Evolutionary conservation across 2,888 invertebrate species (phyloP).

Genomic region (Agrotis segetum): DNA sequence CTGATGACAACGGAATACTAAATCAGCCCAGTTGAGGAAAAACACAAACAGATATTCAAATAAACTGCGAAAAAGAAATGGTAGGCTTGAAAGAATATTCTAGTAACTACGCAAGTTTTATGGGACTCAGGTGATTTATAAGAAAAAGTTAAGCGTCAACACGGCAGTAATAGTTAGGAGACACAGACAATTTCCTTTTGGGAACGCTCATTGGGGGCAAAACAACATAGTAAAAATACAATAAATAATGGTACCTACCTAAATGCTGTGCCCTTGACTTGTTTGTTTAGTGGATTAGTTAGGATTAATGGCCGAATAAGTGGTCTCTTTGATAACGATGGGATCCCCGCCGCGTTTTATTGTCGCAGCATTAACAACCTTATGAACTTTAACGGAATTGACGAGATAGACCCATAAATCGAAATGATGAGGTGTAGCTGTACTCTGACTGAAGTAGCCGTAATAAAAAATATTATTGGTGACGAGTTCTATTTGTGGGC

Average conservation of each 20-base stretch:
- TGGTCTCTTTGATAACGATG: constrained; percentile 22
- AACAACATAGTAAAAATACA: background rate
- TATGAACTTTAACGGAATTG: too few relatives aligned
- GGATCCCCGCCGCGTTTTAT: background rate
- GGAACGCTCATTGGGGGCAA: constrained; percentile 1
- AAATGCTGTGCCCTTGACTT: constrained; percentile 5
- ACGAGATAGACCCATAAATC: too few relatives aligned
- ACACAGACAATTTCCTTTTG: background rate
- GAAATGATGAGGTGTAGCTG: too few relatives aligned
- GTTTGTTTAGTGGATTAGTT: constrained; percentile 20
- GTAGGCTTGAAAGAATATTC: constrained; percentile 2
- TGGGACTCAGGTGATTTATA: constrained; percentile 11
- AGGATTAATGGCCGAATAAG: constrained; percentile 22
- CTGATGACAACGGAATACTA: constrained; percentile 69
- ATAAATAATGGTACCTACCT: constrained; percentile 1
- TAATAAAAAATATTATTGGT: too few relatives aligned
- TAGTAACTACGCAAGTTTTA: constrained; percentile 17
- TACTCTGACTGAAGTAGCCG: too few relatives aligned
- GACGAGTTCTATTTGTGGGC: too few relatives aligned
- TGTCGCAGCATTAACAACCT: background rate
- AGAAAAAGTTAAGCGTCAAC: constrained; percentile 30
- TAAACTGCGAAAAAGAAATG: constrained; percentile 39
- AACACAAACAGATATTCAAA: constrained; percentile 42
- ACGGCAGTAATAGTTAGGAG: constrained; percentile 13
- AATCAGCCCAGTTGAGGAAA: constrained; percentile 64